phyloP scores from a whole-genome alignment of 2,113 vertebrate genomes.

The Chaetops frenatus region DNA sequence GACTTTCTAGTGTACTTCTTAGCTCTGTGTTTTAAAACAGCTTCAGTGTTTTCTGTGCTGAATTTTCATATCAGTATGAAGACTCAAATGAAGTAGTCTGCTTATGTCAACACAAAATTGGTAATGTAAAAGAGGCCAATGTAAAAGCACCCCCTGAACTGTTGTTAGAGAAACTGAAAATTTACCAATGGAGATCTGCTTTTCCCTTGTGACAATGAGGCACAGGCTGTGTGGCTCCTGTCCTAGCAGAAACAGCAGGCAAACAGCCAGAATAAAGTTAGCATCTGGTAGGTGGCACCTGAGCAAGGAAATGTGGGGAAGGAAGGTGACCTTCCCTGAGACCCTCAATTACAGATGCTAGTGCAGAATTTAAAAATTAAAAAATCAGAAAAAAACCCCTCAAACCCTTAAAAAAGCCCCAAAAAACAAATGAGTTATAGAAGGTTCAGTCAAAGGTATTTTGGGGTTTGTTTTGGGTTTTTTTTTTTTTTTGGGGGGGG shows the following conservation, averaged over 20 bases:
- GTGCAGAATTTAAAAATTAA: not conserved
- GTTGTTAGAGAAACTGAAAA: not conserved
- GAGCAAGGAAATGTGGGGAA: not conserved
- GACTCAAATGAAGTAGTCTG: not conserved
- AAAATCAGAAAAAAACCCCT: not conserved
- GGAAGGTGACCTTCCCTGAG: not conserved
- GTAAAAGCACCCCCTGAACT: not conserved
- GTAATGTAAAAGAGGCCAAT: no score
- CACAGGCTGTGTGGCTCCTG: not conserved
- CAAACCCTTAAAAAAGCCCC: fast-evolving
- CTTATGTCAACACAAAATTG: not conserved
- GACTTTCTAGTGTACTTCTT: not conserved
- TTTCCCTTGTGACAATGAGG: not conserved
- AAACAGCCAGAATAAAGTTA: not conserved
- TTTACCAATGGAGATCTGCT: not conserved
- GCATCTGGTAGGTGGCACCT: not conserved
- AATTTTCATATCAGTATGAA: not conserved
- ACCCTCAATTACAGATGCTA: not conserved
- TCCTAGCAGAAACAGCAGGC: not conserved
- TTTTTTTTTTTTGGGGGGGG: no score
- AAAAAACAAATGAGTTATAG: fast-evolving
- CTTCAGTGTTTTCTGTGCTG: not conserved
- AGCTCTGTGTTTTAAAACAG: not conserved
- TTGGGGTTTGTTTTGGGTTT: no score
- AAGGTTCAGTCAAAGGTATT: not conserved